Percentiles rank a stretch among this genome's conserved stretches.
Conservation (phyloP, 1,140 invertebrate species). For the Bathynomus jamesi region DNA sequence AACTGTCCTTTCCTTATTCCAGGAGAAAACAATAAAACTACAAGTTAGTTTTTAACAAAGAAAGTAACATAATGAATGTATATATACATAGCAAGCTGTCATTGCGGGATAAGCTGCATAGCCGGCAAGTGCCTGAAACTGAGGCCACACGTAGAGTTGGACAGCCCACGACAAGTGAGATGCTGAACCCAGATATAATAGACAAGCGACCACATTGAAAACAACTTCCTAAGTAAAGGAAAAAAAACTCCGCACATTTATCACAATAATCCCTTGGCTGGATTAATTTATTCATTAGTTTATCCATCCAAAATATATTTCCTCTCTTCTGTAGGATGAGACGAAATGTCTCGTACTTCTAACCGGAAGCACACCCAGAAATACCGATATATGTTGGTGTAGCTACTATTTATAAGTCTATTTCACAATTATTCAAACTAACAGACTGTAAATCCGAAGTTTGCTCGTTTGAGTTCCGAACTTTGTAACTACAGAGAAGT, state of each 20-base stretch:
- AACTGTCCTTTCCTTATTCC: background rate
- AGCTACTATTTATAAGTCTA: no score
- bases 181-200: conserved; percentile 64
- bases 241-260: conserved; percentile 3
- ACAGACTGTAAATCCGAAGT: no score
- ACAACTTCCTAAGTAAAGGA: conserved; percentile 59
- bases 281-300: background rate
- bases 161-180: conserved; percentile 66
- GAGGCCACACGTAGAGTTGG: conserved; percentile 60
- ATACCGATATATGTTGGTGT: no score
- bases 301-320: background rate
- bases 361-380: background rate
- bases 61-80: conserved; percentile 48
- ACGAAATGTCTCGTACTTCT: no score
- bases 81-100: conserved; percentile 70
- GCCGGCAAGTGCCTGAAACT: conserved; percentile 51
- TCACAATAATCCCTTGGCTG: background rate
- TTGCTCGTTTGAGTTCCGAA: no score
- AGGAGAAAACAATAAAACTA: no score
- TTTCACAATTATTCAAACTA: no score
- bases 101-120: conserved; percentile 70
- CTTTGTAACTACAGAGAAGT: no score
- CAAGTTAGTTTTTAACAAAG: conserved; percentile 20
- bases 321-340: background rate
- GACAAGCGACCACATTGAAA: conserved; percentile 63